Conservation (phyloP, 2,797 vertebrate species). For the Clarias platycephalus region DNA sequence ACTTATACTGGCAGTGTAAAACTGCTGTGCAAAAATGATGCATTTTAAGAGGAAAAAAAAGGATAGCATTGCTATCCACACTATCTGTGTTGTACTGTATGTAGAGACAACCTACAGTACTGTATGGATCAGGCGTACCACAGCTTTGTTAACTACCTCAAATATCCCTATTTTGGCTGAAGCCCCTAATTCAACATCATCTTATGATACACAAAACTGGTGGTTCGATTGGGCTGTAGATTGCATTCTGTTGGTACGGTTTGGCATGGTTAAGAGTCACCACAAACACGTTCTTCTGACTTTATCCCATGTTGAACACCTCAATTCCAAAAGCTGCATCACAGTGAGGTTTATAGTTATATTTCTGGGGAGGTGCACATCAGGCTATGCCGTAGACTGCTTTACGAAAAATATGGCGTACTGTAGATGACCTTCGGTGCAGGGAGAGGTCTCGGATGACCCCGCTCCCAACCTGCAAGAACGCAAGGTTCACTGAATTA, state of each 20-base stretch:
- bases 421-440: too few relatives aligned
- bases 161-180: background rate
- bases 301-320: background rate
- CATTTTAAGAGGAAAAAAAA: background rate
- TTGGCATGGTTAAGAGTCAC: background rate
- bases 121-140: background rate
- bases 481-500: background rate
- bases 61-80: too few relatives aligned
- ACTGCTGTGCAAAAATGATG: background rate
- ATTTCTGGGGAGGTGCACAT: too few relatives aligned
- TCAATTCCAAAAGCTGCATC: background rate
- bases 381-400: too few relatives aligned
- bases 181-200: background rate
- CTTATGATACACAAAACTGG: background rate
- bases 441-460: background rate
- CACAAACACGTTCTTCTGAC: background rate
- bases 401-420: too few relatives aligned
- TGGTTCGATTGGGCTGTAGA: background rate
- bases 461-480: background rate
- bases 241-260: background rate
- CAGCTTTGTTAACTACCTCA: background rate
- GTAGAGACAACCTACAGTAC: background rate
- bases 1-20: slow-evolving; percentile 31
- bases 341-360: too few relatives aligned
- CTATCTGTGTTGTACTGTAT: background rate